Conservation (phyloP, 2,888 invertebrate species). For the Heteropelma amictum region DNA sequence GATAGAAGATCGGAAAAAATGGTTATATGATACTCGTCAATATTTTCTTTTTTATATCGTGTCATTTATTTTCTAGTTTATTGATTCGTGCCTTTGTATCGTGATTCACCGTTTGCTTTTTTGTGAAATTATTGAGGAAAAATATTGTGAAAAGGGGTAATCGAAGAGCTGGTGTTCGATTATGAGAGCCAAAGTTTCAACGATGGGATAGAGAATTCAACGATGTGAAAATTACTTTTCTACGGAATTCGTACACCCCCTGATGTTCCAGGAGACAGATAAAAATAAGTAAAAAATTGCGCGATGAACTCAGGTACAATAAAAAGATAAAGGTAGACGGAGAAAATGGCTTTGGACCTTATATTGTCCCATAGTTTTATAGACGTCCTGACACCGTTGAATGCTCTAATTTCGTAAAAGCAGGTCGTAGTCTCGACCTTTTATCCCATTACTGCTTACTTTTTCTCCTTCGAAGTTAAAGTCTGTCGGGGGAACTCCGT, state of each 20-base stretch:
- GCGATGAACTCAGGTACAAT: conserved; percentile 6
- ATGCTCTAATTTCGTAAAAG: conserved; percentile 27
- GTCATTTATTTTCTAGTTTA: too few species aligned
- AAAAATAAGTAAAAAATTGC: conserved; percentile 34
- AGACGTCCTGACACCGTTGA: conserved; percentile 9
- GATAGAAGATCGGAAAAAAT: neutral
- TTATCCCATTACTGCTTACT: conserved; percentile 47
- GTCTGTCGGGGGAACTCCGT: conserved; percentile 29
- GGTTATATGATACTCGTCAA: neutral
- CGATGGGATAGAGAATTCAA: conserved; percentile 14
- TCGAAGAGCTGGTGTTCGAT: too few species aligned
- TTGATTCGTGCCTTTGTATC: too few species aligned
- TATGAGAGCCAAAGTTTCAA: too few species aligned
- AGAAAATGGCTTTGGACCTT: neutral
- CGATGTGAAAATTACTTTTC: conserved; percentile 19
- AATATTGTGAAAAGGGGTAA: too few species aligned
- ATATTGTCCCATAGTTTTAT: conserved; percentile 12
- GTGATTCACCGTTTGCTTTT: too few species aligned
- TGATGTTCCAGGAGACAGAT: conserved; percentile 6
- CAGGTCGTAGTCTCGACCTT: conserved; percentile 31
- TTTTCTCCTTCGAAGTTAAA: conserved; percentile 32
- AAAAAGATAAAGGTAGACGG: neutral
- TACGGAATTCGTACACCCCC: conserved; percentile 3
- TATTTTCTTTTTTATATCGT: neutral
- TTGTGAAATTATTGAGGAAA: too few species aligned